Base-by-base conservation (phyloP, 2,797 vertebrate genomes). In the Crenichthys baileyi region DNA sequence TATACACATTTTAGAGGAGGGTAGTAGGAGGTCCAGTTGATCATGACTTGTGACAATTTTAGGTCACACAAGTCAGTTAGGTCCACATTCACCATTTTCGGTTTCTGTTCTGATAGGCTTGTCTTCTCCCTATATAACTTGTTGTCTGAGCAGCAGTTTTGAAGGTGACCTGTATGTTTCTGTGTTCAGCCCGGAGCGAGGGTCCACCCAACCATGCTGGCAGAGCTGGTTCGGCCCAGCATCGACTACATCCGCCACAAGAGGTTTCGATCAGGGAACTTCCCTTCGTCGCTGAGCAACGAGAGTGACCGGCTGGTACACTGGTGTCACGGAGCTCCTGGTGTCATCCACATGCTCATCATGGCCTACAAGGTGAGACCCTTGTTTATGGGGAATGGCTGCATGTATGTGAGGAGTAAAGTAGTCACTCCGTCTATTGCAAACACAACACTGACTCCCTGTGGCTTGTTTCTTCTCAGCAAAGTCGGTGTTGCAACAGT, bases 211-310 rank as follows among this genome's bases (percentile, higher is more conserved):
- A 97, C 97, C 76, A 87, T 95, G 1, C 86, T 98, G 87, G 89
- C 91, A 0, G 98, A 98, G 85, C 68, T 98, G 92, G 91, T 99
- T 71, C 97, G 97, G 48, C 98, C 98, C 11, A 97, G 98, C 92
- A 94, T 99, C 4, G 98, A 99, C 91, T 99, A 98, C 0, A 89
- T 99, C 51, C 97, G 98, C 53, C 98, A 99, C 93, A 99, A 98
- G 93, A 97, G 91, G 89, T 99, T 99, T 86, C 94, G 98, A 31
- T 99, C 98, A 0, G 98, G 98, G 53, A 99, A 99, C 89, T 99
- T 97, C 83, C 98, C 98, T 0, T 99, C 98, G 0, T 99, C 98
- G 0, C 92, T 99, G 77, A 99, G 98, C 92, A 99, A 99, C 2
- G 98, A 99, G 92, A 97, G 96, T 0, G 98, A 99, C 88, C 95